Evolutionary conservation across 1,140 invertebrate species (phyloP), one percentile per base, ranked within the genome.

Genomic region (Drosophila carrolli): DNA sequence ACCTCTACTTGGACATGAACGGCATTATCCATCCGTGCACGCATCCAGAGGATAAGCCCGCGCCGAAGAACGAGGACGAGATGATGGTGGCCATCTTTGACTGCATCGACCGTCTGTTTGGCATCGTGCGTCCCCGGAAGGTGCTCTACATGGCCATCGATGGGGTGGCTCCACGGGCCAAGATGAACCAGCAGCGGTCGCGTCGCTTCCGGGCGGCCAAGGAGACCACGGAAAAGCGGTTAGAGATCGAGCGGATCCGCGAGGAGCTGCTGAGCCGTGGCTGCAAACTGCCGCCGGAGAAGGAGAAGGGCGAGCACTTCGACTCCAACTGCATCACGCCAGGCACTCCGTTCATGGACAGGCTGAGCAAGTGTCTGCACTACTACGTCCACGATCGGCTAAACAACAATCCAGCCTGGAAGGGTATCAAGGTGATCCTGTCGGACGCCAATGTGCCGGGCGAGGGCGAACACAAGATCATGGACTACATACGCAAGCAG

Each of bases 51-150:
- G 97, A 99, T 91, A 97, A 93, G 57, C 98, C 99, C 37, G 97
- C 99, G 1, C 99, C 99, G 0, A 98, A 98, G 93, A 97, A 98
- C 94, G 99, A 99, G 93, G 98, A 99, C 92, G 99, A 99, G 93
- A 99, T 99, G 99, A 99, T 99, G 98, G 94, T 99, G 53, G 97
- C 98, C 23, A 99, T 99, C 86, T 99, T 99, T 93, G 98, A 99
- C 84, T 99, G 98, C 92, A 99, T 99, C 79, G 99, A 99, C 93
- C 93, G 98, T 61, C 94, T 99, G 54, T 99, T 99, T 93, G 94
- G 95, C 11, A 99, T 99, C 90, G 98, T 99, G 0, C 94, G 98
- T 72, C 99, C 99, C 9, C 94, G 98, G 72, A 98, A 98, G 93
- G 60, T 99, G 8, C 93, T 99, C 46, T 99, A 99, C 92, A 99